Conservation (phyloP, 2,888 invertebrate species). For the Limenitis arthemis region DNA sequence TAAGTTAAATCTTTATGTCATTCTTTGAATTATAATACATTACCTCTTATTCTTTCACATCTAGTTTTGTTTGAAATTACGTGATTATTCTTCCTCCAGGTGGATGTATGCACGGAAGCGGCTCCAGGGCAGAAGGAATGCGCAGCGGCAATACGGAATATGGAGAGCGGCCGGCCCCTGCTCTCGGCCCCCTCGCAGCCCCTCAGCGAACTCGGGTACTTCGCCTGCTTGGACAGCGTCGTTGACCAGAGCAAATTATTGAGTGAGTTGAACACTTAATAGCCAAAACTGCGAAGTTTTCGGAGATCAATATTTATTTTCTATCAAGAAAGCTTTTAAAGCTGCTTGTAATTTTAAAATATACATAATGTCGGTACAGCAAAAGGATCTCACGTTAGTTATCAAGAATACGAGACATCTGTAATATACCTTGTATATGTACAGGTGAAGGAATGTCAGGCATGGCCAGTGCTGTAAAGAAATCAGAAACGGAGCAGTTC, state of each 20-base stretch:
- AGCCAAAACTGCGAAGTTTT: not conserved
- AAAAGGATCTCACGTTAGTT: too few relatives aligned
- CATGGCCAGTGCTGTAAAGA: conserved; percentile 93
- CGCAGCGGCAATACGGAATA: conserved; percentile 93
- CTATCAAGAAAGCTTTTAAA: too few relatives aligned
- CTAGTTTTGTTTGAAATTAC: not conserved
- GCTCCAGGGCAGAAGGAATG: conserved; percentile 98
- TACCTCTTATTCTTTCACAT: not conserved
- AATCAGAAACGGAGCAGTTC: conserved; percentile 88
- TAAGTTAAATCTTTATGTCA: conserved; percentile 51
- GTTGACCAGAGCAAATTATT: conserved; percentile 89
- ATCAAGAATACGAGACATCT: too few relatives aligned
- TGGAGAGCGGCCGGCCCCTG: conserved; percentile 87
- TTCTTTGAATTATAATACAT: not conserved
- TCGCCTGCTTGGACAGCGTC: conserved; percentile 92
- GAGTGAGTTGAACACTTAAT: conserved; percentile 54
- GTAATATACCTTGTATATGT: not conserved
- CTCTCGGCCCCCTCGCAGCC: conserved; percentile 91
- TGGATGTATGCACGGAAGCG: conserved; percentile 87
- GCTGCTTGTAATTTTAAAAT: too few relatives aligned
- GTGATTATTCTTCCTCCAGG: conserved; percentile 32
- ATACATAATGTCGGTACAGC: too few relatives aligned
- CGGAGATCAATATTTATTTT: too few relatives aligned
- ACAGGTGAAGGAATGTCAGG: conserved; percentile 93
- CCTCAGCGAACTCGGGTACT: conserved; percentile 90